Conservation (phyloP, 2,797 vertebrate species). For the Brachymystax lenok region DNA sequence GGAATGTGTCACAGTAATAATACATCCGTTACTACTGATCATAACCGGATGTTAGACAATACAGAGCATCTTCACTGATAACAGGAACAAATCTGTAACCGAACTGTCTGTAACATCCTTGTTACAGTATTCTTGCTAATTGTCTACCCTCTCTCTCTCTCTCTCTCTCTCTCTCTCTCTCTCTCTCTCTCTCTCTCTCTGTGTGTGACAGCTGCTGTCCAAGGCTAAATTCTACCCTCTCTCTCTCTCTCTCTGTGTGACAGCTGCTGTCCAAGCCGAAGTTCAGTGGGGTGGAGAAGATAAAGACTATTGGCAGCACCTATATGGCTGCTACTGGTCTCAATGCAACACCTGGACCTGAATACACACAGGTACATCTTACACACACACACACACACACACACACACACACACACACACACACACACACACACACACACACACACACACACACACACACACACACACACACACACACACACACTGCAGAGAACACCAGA, state of each 20-base stretch:
- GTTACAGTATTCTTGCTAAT: no score
- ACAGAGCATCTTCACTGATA: neutral
- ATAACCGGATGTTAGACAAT: neutral
- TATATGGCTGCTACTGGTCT: constrained; percentile 98
- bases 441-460: neutral
- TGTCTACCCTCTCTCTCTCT: constrained; percentile 48
- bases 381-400: neutral
- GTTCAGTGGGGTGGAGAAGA: constrained; percentile 97
- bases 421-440: neutral
- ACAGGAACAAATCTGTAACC: neutral
- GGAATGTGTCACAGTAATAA: neutral
- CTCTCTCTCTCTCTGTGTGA: constrained; percentile 25
- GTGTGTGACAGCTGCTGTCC: constrained; percentile 82
- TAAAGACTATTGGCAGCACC: constrained; percentile 97
- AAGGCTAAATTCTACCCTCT: constrained; percentile 85
- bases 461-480: neutral
- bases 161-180: neutral
- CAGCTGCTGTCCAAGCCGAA: constrained; percentile 95
- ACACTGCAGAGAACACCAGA: neutral
- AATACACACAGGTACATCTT: constrained; percentile 83
- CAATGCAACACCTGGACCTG: constrained; percentile 87
- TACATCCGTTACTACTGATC: neutral
- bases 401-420: neutral
- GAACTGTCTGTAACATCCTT: no score
- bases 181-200: neutral